A percentile compares a stretch with the other conserved stretches of the same genome.
Evolutionary conservation across 2,888 invertebrate species (phyloP).

Genomic region (Bhutanitis thaidina): DNA sequence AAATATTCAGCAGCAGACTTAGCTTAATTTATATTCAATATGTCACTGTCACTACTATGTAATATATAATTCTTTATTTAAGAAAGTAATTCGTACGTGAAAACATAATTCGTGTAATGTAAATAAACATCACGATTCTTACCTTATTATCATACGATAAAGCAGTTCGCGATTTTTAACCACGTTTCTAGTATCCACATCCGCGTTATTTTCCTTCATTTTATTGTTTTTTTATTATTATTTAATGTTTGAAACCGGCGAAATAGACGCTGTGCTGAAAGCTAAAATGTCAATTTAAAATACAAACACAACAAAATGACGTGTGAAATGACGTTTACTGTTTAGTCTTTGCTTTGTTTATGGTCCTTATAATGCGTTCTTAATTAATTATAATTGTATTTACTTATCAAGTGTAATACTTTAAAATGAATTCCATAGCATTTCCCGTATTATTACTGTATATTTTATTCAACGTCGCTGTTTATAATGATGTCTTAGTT

Average conservation of each 20-base stretch:
- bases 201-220: constrained; percentile 64
- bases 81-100: no score
- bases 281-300: neutral
- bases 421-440: no score
- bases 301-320: neutral
- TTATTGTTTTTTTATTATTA: constrained; percentile 20
- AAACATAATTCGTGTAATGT: no score
- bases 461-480: neutral
- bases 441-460: no score
- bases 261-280: constrained; percentile 7
- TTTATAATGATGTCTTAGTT: neutral
- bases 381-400: no score
- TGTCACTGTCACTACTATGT: no score
- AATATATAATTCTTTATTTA: no score
- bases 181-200: constrained; percentile 86
- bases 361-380: no score
- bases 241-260: constrained; percentile 21
- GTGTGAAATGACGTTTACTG: neutral
- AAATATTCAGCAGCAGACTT: no score
- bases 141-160: constrained; percentile 95
- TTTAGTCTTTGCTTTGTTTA: neutral
- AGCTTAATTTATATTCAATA: no score
- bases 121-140: constrained; percentile 15
- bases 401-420: no score
- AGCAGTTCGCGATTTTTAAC: constrained; percentile 93